Evolutionary conservation across 2,113 vertebrate species (phyloP).

Genomic region (human): GRCh38 chr15:33178001-33178500

Average conservation of each 20-base stretch:
- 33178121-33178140: background rate
- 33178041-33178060: background rate
- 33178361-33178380: background rate
- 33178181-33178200: background rate
- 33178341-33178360: background rate
- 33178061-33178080: background rate
- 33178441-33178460: background rate
- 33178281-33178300: background rate
- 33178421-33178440: background rate
- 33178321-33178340: background rate
- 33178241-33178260: background rate
- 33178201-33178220: background rate
- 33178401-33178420: background rate
- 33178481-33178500: background rate
- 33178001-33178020: too few species aligned
- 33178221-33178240: background rate
- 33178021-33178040: too few species aligned
- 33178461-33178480: background rate
- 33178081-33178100: background rate
- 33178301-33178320: background rate
- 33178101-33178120: background rate
- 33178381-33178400: background rate
- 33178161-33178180: background rate
- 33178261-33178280: background rate
- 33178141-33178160: background rate